phyloP scores from a whole-genome alignment of 2,888 invertebrate genomes.

The Crossocerus cetratus region DNA sequence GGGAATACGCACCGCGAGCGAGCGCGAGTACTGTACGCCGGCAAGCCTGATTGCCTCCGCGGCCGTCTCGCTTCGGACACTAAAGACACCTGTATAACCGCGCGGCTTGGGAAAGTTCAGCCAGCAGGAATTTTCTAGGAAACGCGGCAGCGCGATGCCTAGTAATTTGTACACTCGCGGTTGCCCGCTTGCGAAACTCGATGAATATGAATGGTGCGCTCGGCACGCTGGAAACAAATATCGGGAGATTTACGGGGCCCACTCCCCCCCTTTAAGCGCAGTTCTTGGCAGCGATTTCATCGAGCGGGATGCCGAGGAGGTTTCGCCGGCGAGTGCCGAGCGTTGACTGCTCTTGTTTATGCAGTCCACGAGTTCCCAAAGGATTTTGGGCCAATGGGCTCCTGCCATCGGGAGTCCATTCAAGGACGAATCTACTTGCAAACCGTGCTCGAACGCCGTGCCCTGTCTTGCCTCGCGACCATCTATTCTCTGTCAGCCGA shows the following conservation, averaged over 20 bases:
- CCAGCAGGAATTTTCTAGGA: slow-evolving; percentile 10
- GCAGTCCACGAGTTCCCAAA: slow-evolving; percentile 39
- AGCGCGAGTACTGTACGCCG: background rate
- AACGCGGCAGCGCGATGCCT: slow-evolving; percentile 10
- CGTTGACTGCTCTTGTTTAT: slow-evolving; percentile 37
- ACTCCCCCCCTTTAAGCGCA: background rate
- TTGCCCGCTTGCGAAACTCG: background rate
- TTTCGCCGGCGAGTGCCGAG: slow-evolving; percentile 30
- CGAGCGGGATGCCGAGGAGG: slow-evolving; percentile 10
- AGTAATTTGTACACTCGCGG: background rate
- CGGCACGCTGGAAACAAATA: background rate
- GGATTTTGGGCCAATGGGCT: slow-evolving; percentile 37
- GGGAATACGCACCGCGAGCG: background rate
- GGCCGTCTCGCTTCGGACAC: background rate
- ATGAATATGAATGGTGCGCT: slow-evolving; percentile 1
- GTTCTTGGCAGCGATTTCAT: background rate
- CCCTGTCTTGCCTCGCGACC: background rate
- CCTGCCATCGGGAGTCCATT: slow-evolving; percentile 47
- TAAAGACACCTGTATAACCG: background rate
- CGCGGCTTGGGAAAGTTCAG: background rate
- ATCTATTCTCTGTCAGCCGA: too few relatives aligned
- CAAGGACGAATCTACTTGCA: slow-evolving; percentile 44
- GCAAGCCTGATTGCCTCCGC: background rate
- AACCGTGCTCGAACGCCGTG: slow-evolving; percentile 21
- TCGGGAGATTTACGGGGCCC: slow-evolving; percentile 2